These are phyloP conservation scores for Heterotilapia buettikoferi DNA, from an alignment of 2,113 vertebrate species.

Conservation along the genomic window DNA sequence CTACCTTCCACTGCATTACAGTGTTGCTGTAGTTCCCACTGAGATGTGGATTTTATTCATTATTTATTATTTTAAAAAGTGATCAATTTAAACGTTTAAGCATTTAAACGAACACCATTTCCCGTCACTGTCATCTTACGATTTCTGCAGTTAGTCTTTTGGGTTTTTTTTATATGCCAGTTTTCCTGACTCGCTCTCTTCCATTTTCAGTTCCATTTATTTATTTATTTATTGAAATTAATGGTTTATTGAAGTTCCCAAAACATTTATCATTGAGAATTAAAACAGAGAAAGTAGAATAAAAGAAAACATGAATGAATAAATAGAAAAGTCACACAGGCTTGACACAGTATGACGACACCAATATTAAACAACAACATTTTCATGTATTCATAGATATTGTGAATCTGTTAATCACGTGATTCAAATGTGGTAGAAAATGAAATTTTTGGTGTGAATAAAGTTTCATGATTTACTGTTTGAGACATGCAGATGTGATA, in stretches of 20 bases:
- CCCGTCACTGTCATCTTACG: fast-evolving
- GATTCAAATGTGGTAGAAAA: neutral
- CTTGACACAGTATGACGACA: fast-evolving
- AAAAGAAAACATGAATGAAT: fast-evolving
- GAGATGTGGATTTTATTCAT: neutral
- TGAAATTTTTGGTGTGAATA: neutral
- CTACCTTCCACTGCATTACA: neutral
- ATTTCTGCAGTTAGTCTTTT: neutral
- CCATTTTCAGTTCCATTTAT: neutral
- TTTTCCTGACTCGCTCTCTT: neutral
- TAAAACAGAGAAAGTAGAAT: neutral
- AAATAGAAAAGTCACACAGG: neutral
- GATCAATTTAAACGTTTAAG: fast-evolving
- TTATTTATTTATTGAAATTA: fast-evolving
- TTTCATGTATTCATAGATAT: neutral
- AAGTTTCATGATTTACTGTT: neutral
- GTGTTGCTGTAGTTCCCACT: neutral
- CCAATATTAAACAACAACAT: neutral
- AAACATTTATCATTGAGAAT: neutral
- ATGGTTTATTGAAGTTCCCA: neutral
- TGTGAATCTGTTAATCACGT: neutral
- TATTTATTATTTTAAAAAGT: neutral
- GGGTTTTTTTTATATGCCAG: neutral
- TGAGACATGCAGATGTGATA: fast-evolving
- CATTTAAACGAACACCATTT: neutral